Percentiles rank a stretch among this genome's conserved stretches.
Conservation (phyloP, 1,140 invertebrate genomes). For the Drosophila virilis region DNA sequence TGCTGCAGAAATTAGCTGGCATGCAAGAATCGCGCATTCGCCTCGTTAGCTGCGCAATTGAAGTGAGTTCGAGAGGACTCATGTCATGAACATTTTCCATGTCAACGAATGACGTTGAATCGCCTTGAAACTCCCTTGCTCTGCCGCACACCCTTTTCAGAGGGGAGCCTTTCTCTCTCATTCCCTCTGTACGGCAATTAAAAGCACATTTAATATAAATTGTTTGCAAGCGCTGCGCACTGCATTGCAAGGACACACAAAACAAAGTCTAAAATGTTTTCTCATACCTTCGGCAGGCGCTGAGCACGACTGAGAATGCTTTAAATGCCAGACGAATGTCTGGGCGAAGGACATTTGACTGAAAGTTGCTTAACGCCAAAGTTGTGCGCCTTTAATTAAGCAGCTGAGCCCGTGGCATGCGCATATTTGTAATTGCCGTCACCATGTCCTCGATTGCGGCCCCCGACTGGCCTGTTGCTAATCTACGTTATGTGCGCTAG, state of each 20-base stretch:
- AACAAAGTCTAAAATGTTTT: constrained; percentile 30
- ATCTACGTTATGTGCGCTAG: constrained; percentile 71
- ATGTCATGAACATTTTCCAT: constrained; percentile 12
- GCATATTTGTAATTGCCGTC: constrained; percentile 10
- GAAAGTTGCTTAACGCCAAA: not conserved
- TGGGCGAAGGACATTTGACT: constrained; percentile 10
- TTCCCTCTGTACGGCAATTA: constrained; percentile 51
- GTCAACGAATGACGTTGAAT: constrained; percentile 45
- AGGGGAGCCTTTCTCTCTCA: not conserved
- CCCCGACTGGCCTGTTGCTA: constrained; percentile 36
- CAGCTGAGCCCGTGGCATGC: not conserved
- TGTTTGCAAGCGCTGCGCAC: constrained; percentile 45
- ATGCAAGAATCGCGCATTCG: constrained; percentile 47
- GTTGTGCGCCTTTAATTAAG: constrained; percentile 21
- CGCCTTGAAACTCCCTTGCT: constrained; percentile 36
- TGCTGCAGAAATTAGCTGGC: constrained; percentile 54
- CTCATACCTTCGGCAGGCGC: constrained; percentile 5
- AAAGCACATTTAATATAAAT: constrained; percentile 70
- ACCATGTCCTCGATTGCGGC: not conserved
- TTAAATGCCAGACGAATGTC: constrained; percentile 18
- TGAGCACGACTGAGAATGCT: constrained; percentile 2
- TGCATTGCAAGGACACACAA: constrained; percentile 46
- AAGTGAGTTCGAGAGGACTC: not conserved
- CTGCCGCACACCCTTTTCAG: not conserved
- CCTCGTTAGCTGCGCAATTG: constrained; percentile 22